Conservation (phyloP, 92 coral and sea anemone species). For the Epizoanthus fatuus region DNA sequence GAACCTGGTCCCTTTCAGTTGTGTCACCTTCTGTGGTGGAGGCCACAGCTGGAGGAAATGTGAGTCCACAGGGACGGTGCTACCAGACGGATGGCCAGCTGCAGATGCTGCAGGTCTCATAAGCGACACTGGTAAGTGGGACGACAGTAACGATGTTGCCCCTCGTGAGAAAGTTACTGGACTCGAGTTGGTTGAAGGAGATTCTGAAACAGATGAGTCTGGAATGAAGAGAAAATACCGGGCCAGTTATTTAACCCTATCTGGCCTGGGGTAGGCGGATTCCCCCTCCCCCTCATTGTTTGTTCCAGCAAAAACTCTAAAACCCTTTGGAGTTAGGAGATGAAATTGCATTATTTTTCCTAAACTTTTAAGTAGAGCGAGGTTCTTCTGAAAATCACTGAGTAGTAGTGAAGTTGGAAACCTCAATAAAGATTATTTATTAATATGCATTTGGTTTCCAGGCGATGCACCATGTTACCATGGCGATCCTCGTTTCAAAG, state of each 20-base stretch:
- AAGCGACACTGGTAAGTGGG: constrained; percentile 21
- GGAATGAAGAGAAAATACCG: background rate
- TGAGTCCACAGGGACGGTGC: constrained; percentile 59
- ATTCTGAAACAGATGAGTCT: constrained; percentile 26
- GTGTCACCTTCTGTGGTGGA: constrained; percentile 86
- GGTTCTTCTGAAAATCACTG: too few species aligned
- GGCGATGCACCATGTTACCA: too few species aligned
- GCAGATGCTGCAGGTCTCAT: constrained; percentile 28
- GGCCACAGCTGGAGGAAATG: constrained; percentile 83
- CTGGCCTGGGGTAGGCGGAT: too few species aligned
- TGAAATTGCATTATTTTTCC: too few species aligned
- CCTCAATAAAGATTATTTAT: too few species aligned
- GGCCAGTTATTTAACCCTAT: background rate
- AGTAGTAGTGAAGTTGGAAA: too few species aligned
- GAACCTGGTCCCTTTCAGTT: constrained; percentile 81
- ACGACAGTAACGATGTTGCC: constrained; percentile 31
- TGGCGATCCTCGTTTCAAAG: too few species aligned
- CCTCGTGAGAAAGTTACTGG: constrained; percentile 3
- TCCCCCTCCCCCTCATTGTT: too few species aligned
- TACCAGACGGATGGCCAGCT: constrained; percentile 36
- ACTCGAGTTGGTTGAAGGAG: background rate
- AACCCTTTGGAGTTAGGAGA: too few species aligned
- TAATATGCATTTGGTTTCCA: too few species aligned
- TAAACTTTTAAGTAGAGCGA: too few species aligned
- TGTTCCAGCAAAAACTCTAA: too few species aligned